Base-by-base conservation (phyloP, 2,113 vertebrate species). In the Stigmatopora nigra region DNA sequence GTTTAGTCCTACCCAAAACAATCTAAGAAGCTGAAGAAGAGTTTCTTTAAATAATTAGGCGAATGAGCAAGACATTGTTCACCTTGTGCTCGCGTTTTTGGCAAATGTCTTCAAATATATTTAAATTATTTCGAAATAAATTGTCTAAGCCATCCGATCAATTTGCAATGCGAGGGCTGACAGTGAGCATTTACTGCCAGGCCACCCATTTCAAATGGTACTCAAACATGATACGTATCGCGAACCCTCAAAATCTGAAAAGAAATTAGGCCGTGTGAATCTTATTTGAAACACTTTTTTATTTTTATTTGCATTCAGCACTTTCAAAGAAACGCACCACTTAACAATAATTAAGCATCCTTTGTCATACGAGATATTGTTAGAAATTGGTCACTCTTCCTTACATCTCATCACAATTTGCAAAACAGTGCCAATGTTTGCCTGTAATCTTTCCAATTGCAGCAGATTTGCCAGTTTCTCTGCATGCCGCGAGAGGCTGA, bases 401-500 rank as follows among this genome's bases (percentile, higher is more conserved):
- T 11, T n/a, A 53, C 51, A 11, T 13, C n/a, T 53, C 19, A 13
- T 53, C n/a, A 17, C 9, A 19, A 13, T 11, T 4, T 19, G 17
- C 48, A n/a, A 9, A n/a, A 51, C 19, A 6, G 17, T 17, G 48
- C 16, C 48, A 16, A 19, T 51, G 8, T 3, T 5, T 2, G 48
- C 6, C 48, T 8, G 48, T 51, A 51, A 19, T 51, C 48, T 19
- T 7, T 51, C 48, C 13, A 31, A 57, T 57, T 15, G 16, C 15
- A 12, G 45, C 35, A 38, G 19, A 71, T 68, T 70, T 70, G 84
- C 89, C 89, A 82, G 77, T 78, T 89, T 83, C 74, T 88, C 90
- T 46, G 51, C 75, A 74, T 68, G 72, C n/a, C 65, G 59, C 44
- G 47, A 63, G 41, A 89, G 92, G 90, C 92, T 91, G 94, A 86